phyloP scores from a whole-genome alignment of 1,140 invertebrate species.

The Cylas formicarius region DNA sequence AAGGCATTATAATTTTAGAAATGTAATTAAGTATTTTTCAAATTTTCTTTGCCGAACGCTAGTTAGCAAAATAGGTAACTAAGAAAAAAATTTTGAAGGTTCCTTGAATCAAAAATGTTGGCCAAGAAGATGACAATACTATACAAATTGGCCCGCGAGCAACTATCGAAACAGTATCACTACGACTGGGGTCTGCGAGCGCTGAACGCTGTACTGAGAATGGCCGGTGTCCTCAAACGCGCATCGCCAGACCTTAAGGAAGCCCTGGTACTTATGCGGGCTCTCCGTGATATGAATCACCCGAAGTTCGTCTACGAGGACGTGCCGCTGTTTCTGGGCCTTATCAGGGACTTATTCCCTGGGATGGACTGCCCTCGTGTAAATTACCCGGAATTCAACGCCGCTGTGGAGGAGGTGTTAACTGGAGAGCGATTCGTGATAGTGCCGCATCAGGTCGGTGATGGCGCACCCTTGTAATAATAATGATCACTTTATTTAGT shows the following conservation, averaged over 20 bases:
- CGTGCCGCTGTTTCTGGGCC: slow-evolving; percentile 77
- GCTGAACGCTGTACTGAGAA: slow-evolving; percentile 78
- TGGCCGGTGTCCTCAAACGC: slow-evolving; percentile 80
- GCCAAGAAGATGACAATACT: slow-evolving; percentile 91
- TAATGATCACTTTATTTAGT: too few species aligned
- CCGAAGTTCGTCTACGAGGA: slow-evolving; percentile 90
- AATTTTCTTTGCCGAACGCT: too few species aligned
- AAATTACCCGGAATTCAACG: slow-evolving; percentile 76
- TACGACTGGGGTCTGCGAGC: slow-evolving; percentile 91
- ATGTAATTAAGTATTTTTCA: too few species aligned
- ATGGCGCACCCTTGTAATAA: too few species aligned
- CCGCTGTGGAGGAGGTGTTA: slow-evolving; percentile 63
- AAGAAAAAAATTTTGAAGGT: too few species aligned
- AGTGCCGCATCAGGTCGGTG: slow-evolving; percentile 72
- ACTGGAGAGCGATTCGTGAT: slow-evolving; percentile 60
- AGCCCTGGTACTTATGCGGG: slow-evolving; percentile 80
- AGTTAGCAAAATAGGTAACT: too few species aligned
- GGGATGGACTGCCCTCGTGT: slow-evolving; percentile 79
- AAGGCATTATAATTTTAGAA: too few species aligned
- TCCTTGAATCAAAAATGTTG: slow-evolving; percentile 74
- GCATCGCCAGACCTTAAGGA: slow-evolving; percentile 69
- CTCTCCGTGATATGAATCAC: slow-evolving; percentile 83
- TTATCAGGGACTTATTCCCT: slow-evolving; percentile 84
- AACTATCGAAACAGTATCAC: slow-evolving; percentile 85
- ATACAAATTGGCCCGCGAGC: slow-evolving; percentile 75